Percentiles rank a stretch among this genome's conserved stretches.
phyloP scores from a whole-genome alignment of 2,113 vertebrate species.

The Gymnorhina tibicen region DNA sequence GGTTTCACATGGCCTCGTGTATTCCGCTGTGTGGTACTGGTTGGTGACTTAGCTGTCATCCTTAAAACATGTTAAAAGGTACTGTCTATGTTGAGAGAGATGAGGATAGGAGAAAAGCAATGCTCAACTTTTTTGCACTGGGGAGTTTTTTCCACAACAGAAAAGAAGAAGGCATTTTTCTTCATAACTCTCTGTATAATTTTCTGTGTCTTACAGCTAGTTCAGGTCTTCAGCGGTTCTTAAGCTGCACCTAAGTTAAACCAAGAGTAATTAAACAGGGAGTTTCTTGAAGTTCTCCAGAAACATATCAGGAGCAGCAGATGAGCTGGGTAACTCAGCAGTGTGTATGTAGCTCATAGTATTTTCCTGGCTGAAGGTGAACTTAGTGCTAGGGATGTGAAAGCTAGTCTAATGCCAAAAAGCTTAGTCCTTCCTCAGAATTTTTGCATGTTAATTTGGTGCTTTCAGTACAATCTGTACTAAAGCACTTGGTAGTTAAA shows the following conservation, averaged over 20 bases:
- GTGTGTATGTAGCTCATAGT: background rate
- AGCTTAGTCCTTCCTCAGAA: background rate
- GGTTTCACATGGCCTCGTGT: background rate
- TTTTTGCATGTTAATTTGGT: background rate
- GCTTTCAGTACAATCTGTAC: background rate
- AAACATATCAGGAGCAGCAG: background rate
- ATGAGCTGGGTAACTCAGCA: background rate
- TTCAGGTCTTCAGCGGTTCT: background rate
- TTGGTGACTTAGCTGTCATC: background rate
- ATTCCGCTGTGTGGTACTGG: background rate
- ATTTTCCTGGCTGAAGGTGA: background rate
- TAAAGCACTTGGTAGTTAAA: background rate
- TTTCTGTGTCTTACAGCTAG: background rate
- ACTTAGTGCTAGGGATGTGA: background rate
- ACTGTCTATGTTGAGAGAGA: background rate
- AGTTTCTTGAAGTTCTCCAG: background rate
- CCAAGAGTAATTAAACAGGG: background rate
- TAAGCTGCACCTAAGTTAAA: background rate
- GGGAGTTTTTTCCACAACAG: background rate
- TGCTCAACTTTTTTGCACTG: background rate
- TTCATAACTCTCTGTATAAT: accelerated
- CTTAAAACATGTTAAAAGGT: background rate
- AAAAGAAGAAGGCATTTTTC: background rate
- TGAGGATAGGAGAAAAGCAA: background rate
- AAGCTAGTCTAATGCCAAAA: background rate